These are phyloP conservation scores for Chromobotia macracanthus DNA, from an alignment of 2,797 vertebrate species.

Conservation along the genomic window DNA sequence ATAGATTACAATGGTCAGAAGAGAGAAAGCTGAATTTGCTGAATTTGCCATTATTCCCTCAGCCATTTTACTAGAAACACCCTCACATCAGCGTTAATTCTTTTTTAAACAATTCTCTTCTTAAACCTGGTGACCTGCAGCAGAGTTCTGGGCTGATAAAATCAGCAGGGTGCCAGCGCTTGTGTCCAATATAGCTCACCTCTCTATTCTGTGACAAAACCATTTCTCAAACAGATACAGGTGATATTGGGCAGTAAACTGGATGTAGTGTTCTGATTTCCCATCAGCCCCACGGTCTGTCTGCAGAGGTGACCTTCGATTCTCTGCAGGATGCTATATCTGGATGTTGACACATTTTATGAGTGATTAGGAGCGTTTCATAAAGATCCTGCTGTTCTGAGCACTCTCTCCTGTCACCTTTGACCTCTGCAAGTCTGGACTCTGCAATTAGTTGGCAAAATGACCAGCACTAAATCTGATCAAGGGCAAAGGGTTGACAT, in stretches of 20 bases:
- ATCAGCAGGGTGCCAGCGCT: background rate
- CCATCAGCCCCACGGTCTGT: slow-evolving; percentile 7
- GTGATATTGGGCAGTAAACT: slow-evolving; percentile 44
- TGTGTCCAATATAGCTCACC: background rate
- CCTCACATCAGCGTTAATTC: no score
- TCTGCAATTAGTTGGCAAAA: slow-evolving; percentile 78
- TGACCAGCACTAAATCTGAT: slow-evolving; percentile 74
- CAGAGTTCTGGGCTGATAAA: slow-evolving; percentile 1
- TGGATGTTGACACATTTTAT: slow-evolving; percentile 59
- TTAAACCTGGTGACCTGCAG: background rate
- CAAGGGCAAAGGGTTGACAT: slow-evolving; percentile 67
- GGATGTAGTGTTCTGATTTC: slow-evolving; percentile 28
- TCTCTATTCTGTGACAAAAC: slow-evolving; percentile 37
- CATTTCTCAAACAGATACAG: slow-evolving; percentile 38
- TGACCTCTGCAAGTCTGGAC: slow-evolving; percentile 68
- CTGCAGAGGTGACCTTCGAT: slow-evolving; percentile 49
- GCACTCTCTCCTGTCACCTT: slow-evolving; percentile 55
- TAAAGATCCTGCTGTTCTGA: slow-evolving; percentile 45
- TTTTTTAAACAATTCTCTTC: slow-evolving; percentile 60
- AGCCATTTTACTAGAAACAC: no score
- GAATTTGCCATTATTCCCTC: no score
- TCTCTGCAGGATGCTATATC: slow-evolving; percentile 41
- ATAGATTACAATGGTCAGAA: no score
- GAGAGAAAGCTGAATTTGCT: no score
- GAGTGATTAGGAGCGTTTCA: slow-evolving; percentile 57